Conservation (phyloP, 2,888 invertebrate species). For the Acleris sparsana region DNA sequence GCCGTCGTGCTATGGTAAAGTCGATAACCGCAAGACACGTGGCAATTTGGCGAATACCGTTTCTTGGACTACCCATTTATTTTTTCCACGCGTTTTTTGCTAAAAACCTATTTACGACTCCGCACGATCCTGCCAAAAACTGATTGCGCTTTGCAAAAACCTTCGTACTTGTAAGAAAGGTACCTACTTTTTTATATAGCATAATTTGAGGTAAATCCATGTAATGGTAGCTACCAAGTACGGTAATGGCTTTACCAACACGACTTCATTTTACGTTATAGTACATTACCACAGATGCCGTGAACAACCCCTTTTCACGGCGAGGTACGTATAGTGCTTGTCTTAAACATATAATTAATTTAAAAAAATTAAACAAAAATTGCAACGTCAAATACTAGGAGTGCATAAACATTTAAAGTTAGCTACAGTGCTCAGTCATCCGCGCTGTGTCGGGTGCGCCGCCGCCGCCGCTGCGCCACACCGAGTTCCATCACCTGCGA, state of each 20-base stretch:
- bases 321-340: no score
- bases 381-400: no score
- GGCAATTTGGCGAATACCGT: slow-evolving; percentile 4
- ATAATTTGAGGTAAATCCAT: slow-evolving; percentile 3
- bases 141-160: slow-evolving; percentile 31
- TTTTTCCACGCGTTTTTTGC: slow-evolving; percentile 23
- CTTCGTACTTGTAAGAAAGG: background rate
- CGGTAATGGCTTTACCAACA: background rate
- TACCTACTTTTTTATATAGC: slow-evolving; percentile 6
- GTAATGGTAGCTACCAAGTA: background rate
- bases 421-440: no score
- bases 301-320: no score
- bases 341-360: no score
- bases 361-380: no score
- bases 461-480: no score
- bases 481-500: no score
- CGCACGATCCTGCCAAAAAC: slow-evolving; percentile 31
- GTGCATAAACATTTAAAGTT: no score
- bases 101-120: slow-evolving; percentile 31
- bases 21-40: slow-evolving; percentile 23
- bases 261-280: no score
- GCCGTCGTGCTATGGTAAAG: slow-evolving; percentile 5
- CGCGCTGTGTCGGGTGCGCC: no score
- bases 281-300: no score
- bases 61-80: slow-evolving; percentile 12